Evolutionary conservation across 2,888 invertebrate species (phyloP), one percentile per base, ranked within the genome.

Genomic region (Imbricaverruca yamaguchii): DNA sequence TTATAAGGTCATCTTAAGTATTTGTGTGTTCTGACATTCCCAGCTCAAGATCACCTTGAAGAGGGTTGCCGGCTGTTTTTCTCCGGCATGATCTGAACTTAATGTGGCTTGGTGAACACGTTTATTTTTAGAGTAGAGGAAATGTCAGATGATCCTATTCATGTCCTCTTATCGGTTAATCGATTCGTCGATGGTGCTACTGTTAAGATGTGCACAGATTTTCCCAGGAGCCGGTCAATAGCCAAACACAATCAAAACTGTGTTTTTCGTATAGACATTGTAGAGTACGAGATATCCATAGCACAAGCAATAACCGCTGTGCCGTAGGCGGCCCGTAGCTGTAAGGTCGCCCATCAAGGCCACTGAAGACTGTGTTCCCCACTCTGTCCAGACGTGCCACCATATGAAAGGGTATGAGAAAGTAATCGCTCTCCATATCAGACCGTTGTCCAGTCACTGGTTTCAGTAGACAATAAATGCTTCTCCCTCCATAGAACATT

Each of bases 171-270:
- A 39, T 39, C 39, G 1, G 39, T 39, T 39, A 39, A 39, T 39
- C 59, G 59, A 59, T 59, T 59, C 59, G 59, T 15, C 59, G 59
- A 53, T 55, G 53, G 55, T 55, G 74, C 74, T 74, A 10, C 21
- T 53, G 11, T 39, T 55, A 13, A 53, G 9, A 55, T 69, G 23
- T 55, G 21, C 18, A 4, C 4, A 21, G 53, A 21, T 15, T 15
- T 74, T 21, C 21, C 9, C 55, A 0, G 21, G 12, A 55, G 53
- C 15, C 55, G 21, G 53, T 74, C 74, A 12, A 74, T 55, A 74
- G 74, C 74, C 74, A 74, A 74, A 74, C 74, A 74, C 55, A 74
- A 74, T 74, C 74, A 74, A 74, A 74, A 74, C 53, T 9, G 55
- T 55, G 55, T 74, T 8, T 65, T 18, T 74, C 74, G 53, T 74